Evolutionary conservation across 2,113 vertebrate genomes (phyloP).

Genomic region (Cochlearius cochlearius): DNA sequence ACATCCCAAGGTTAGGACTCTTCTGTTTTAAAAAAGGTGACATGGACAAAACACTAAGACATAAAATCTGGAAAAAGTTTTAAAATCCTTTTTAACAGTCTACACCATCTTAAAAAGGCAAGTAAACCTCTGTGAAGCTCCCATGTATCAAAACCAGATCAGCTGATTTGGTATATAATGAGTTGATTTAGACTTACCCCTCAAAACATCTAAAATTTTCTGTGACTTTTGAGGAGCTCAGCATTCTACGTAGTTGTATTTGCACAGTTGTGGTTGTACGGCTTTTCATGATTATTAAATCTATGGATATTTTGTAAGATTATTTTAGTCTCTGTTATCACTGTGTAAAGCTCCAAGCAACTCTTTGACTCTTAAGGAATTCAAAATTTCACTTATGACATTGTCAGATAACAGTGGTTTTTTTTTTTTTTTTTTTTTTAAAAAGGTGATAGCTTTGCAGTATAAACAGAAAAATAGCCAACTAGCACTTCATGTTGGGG

Average conservation of each 20-base stretch:
- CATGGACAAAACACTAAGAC: neutral
- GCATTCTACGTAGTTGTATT: neutral
- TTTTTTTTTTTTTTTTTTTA: neutral
- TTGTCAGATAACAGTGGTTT: neutral
- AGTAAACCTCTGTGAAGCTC: neutral
- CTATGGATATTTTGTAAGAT: neutral
- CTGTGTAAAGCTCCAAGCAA: neutral
- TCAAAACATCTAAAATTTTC: neutral
- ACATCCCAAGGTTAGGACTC: neutral
- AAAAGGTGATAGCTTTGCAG: rapidly evolving
- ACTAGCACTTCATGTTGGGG: neutral
- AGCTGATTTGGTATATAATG: neutral
- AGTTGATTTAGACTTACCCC: neutral
- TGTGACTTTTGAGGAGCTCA: neutral
- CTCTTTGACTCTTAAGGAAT: neutral
- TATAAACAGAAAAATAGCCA: neutral
- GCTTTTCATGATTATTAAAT: neutral
- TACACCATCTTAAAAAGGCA: neutral
- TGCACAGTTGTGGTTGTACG: neutral
- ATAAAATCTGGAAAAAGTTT: neutral
- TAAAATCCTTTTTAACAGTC: neutral
- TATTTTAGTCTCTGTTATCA: neutral
- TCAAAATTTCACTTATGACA: neutral
- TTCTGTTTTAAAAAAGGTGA: neutral
- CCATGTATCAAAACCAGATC: neutral